Evolutionary conservation across 2,888 invertebrate genomes (phyloP).

Genomic region (Brassicogethes aeneus): DNA sequence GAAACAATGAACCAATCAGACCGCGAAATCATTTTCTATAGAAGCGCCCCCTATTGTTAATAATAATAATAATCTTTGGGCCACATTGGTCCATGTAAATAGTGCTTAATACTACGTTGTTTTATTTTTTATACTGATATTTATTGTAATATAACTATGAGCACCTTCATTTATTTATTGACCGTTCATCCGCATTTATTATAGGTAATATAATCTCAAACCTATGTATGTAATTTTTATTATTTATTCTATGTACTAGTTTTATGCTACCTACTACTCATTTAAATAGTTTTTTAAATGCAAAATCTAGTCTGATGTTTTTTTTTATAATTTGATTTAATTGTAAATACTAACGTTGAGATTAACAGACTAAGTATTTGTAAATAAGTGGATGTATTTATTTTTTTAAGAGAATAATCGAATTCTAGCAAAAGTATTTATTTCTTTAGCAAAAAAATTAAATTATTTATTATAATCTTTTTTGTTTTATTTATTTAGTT

Average conservation of each 20-base stretch:
- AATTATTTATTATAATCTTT: slow-evolving; percentile 34
- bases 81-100: slow-evolving; percentile 10
- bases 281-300: neutral
- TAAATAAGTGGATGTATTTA: no score
- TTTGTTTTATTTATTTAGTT: slow-evolving; percentile 12
- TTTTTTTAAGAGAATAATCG: no score
- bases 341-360: neutral
- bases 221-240: neutral
- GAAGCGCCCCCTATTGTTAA: no score
- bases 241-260: no score
- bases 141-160: neutral
- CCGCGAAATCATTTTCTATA: no score
- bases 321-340: neutral
- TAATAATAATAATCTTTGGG: no score
- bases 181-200: no score
- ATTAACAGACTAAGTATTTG: no score
- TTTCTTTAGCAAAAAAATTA: slow-evolving; percentile 36
- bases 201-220: neutral
- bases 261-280: no score
- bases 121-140: neutral
- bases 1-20: no score
- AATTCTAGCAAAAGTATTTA: slow-evolving; percentile 34
- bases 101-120: neutral
- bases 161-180: no score
- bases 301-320: neutral